These are phyloP conservation scores for Toxotes jaculatrix DNA, from an alignment of 2,113 vertebrate genomes.

Conservation along the genomic window DNA sequence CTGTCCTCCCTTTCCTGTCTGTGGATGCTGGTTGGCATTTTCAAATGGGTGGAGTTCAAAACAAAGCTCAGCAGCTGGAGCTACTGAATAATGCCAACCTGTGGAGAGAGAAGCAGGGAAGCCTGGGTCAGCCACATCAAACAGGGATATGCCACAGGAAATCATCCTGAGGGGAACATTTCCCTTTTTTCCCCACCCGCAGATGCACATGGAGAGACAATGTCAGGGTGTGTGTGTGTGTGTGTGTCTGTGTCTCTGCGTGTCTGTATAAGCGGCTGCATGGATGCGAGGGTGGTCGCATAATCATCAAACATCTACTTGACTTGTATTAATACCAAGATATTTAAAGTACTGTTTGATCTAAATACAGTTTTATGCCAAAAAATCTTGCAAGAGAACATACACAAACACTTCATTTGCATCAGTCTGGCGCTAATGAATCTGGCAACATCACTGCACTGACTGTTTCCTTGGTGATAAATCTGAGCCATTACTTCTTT, in stretches of 20 bases:
- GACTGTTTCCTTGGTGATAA: conserved; percentile 62
- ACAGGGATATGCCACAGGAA: conserved; percentile 72
- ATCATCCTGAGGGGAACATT: conserved; percentile 41
- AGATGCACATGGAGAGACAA: conserved; percentile 45
- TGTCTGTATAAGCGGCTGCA: not conserved
- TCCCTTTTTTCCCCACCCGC: conserved; percentile 16
- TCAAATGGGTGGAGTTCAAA: conserved; percentile 68
- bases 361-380: not conserved
- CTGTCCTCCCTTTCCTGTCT: conserved; percentile 30
- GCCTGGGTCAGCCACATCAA: conserved; percentile 61
- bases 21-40: conserved; percentile 74
- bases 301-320: not conserved
- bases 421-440: conserved; percentile 9
- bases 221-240: conserved; percentile 17
- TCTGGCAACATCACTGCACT: conserved; percentile 1
- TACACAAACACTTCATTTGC: not conserved
- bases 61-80: conserved; percentile 71
- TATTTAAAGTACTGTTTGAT: not conserved
- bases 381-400: not conserved
- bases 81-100: conserved; percentile 63
- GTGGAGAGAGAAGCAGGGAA: conserved; percentile 47
- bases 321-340: conserved; percentile 1
- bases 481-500: conserved; percentile 8
- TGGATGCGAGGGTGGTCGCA: not conserved
- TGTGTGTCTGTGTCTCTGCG: conserved; percentile 18